Conservation (phyloP, 1,140 invertebrate genomes). For the Plutomurus gul region DNA sequence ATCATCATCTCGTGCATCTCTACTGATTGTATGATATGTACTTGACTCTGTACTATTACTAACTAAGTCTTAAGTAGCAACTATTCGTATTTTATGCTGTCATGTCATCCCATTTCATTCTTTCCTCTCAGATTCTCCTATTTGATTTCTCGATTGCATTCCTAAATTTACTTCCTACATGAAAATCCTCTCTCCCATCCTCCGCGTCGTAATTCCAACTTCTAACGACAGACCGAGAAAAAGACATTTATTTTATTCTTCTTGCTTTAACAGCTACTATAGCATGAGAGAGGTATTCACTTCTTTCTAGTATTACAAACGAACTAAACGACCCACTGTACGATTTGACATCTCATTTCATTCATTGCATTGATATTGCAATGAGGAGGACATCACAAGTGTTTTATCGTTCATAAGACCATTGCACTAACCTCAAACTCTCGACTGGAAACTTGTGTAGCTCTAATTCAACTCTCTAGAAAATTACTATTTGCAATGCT, state of each 20-base stretch:
- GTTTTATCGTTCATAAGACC: not conserved
- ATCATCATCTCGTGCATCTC: not conserved
- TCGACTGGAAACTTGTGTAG: too few species aligned
- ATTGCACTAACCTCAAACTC: too few species aligned
- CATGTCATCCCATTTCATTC: not conserved
- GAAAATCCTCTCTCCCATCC: conserved; percentile 2
- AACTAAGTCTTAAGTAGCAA: not conserved
- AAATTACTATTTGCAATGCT: not conserved
- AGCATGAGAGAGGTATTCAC: too few species aligned
- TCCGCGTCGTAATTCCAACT: not conserved
- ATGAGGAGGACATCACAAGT: not conserved
- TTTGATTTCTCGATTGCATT: conserved; percentile 1
- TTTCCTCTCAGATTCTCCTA: not conserved
- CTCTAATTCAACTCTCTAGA: too few species aligned
- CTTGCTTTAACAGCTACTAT: too few species aligned
- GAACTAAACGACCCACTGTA: not conserved
- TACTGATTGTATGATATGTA: not conserved
- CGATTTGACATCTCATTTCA: conserved; percentile 6
- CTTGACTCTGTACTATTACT: not conserved
- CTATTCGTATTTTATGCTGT: not conserved
- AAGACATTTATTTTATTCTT: conserved; percentile 21
- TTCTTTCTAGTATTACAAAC: not conserved
- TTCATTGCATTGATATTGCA: not conserved
- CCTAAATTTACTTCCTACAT: not conserved
- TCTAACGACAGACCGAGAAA: conserved; percentile 4